phyloP scores from a whole-genome alignment of 92 coral and sea anemone species.

The Micromussa lordhowensis region DNA sequence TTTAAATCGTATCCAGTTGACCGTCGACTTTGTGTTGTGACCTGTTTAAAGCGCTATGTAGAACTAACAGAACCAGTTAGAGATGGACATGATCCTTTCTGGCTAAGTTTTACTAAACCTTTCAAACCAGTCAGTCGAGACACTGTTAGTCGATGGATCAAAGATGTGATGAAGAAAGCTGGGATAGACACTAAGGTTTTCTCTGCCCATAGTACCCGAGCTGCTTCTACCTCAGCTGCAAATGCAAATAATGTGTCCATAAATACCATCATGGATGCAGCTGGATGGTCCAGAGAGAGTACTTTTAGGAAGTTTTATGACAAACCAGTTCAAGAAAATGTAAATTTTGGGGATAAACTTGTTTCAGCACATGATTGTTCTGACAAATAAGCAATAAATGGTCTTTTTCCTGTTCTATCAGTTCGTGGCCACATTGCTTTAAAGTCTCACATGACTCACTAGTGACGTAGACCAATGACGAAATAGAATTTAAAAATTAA shows the following conservation, averaged over 20 bases:
- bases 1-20: constrained; percentile 37
- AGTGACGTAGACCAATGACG: too few species aligned
- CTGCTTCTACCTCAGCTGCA: constrained; percentile 25
- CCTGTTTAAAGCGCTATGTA: constrained; percentile 18
- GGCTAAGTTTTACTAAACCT: constrained; percentile 43
- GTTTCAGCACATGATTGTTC: too few species aligned
- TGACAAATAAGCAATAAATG: too few species aligned
- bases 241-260: constrained; percentile 5
- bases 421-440: too few species aligned
- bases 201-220: too few species aligned
- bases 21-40: constrained; percentile 14
- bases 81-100: constrained; percentile 9
- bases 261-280: too few species aligned
- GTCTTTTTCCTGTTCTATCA: too few species aligned
- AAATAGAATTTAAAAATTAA: too few species aligned
- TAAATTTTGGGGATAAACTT: constrained; percentile 14
- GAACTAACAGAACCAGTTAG: constrained; percentile 31
- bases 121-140: constrained; percentile 33
- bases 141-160: not conserved
- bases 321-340: constrained; percentile 7
- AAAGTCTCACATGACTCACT: too few species aligned
- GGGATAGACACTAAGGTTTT: not conserved
- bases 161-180: not conserved
- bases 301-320: constrained; percentile 4
- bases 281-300: too few species aligned